Conservation (phyloP, 1,140 invertebrate species). For the Bursaphelenchus mucronatus region DNA sequence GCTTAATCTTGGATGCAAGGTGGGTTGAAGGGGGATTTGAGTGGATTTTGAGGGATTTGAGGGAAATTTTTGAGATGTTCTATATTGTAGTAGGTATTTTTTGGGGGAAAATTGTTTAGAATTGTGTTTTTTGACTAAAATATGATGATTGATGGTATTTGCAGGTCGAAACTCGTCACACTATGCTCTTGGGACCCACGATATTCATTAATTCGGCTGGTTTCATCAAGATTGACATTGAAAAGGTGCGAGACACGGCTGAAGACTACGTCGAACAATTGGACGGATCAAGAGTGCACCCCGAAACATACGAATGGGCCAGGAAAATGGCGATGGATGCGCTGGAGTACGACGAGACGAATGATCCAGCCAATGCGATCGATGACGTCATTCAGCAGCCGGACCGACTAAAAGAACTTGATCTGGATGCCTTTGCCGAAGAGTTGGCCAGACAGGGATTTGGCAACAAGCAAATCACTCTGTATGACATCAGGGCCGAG, state of each 20-base stretch:
- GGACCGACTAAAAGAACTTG: conserved; percentile 87
- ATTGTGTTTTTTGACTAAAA: not conserved
- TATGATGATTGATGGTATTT: conserved; percentile 54
- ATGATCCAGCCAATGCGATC: conserved; percentile 88
- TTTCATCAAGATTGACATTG: conserved; percentile 97
- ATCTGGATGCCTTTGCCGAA: conserved; percentile 95
- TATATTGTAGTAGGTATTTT: too few relatives aligned
- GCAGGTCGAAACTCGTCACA: conserved; percentile 84
- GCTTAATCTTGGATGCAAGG: conserved; percentile 27
- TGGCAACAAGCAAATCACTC: conserved; percentile 91
- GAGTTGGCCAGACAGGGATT: conserved; percentile 84
- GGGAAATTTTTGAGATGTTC: not conserved
- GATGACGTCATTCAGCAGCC: conserved; percentile 91
- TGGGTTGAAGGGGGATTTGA: conserved; percentile 8
- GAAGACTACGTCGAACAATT: conserved; percentile 63
- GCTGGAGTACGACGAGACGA: conserved; percentile 88
- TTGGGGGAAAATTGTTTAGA: not conserved
- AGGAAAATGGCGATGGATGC: conserved; percentile 99
- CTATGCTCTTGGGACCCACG: conserved; percentile 87
- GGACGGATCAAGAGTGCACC: conserved; percentile 94
- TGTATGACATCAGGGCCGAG: conserved; percentile 95
- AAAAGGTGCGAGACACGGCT: conserved; percentile 59
- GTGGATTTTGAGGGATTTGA: too few relatives aligned
- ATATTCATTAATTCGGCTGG: conserved; percentile 98
- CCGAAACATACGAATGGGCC: conserved; percentile 95